These are phyloP conservation scores for Helleia helle DNA, from an alignment of 2,888 invertebrate species.

Conservation along the genomic window DNA sequence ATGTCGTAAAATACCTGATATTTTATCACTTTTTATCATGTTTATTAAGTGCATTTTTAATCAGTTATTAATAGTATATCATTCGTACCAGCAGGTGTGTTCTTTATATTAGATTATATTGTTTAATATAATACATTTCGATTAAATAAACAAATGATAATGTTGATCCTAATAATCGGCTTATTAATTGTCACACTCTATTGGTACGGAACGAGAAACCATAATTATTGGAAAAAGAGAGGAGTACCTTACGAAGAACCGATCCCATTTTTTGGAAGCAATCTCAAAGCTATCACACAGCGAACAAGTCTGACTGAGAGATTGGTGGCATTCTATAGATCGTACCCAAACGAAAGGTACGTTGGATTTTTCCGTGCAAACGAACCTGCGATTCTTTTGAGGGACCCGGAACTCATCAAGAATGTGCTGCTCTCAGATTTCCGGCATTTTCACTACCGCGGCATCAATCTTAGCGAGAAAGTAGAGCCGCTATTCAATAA, in stretches of 20 bases:
- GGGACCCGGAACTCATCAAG: constrained; percentile 32
- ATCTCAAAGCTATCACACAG: constrained; percentile 17
- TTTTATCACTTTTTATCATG: too few species aligned
- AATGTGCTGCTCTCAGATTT: constrained; percentile 29
- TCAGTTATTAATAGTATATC: constrained; percentile 11
- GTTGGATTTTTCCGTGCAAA: constrained; percentile 29
- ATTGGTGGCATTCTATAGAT: constrained; percentile 22
- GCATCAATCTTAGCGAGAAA: constrained; percentile 24
- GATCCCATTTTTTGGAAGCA: constrained; percentile 27
- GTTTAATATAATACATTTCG: too few species aligned
- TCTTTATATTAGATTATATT: too few species aligned
- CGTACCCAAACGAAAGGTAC: constrained; percentile 28
- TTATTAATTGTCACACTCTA: constrained; percentile 16
- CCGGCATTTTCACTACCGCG: constrained; percentile 26
- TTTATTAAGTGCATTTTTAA: too few species aligned
- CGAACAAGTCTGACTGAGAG: constrained; percentile 22
- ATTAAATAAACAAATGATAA: too few species aligned
- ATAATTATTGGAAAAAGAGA: constrained; percentile 17
- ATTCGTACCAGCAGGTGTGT: constrained; percentile 9
- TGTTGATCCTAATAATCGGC: too few species aligned
- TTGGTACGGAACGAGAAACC: constrained; percentile 23
- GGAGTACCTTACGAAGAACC: constrained; percentile 25
- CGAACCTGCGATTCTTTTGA: constrained; percentile 24
- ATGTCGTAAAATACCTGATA: too few species aligned
- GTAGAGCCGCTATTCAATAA: constrained; percentile 30